Base-by-base conservation (phyloP, 2,113 vertebrate genomes). In the Gobiocypris rarus region DNA sequence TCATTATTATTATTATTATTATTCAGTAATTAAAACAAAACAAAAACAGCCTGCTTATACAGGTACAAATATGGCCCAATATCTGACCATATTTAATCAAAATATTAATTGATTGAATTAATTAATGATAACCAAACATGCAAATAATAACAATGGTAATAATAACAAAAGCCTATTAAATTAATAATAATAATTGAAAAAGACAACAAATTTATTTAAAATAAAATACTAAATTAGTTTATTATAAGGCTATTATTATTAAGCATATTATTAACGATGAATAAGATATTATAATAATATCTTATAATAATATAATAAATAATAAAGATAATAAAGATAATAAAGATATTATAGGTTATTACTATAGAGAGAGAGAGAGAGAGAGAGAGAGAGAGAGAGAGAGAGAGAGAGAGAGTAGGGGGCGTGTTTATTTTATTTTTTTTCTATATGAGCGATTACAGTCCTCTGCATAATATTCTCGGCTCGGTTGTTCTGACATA, bases 371-470 rank as follows among this genome's bases (percentile, higher is more conserved):
- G 43, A 31, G 80, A 56, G 48, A 56, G 61, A 34, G 71, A 76
- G 50, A 84, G 73, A 84, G 74, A 56, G 83, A 84, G 83, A 38
- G 28, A 17, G 83, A 79, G 83, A 71, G 83, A 59, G 43, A 65
- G 67, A 56, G 81, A 43, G 81, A 58, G 81, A 10, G 50, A 2
- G 50, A 6, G 15, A 0, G n/a, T 24, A 54, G 83, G 76, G 83
- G 83, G 83, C 31, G 74, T 65, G 74, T 26, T 67, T 54, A 15
- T 48, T 14, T 41, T 7, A 8, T 10, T 3, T 43, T 10, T 45
- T 13, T 54, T 54, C 9, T 15, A 61, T 14, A 67, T 28, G 83
- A 50, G 65, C 14, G 61, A 67, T 69, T 45, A 63, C 65, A 78
- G 54, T 38, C 24, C 10, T 52, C 74, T 38, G 24, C 34, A 41